Percentiles rank a stretch among this genome's conserved stretches.
Evolutionary conservation across 2,113 vertebrate genomes (phyloP).

Genomic region (Syrrhaptes paradoxus): DNA sequence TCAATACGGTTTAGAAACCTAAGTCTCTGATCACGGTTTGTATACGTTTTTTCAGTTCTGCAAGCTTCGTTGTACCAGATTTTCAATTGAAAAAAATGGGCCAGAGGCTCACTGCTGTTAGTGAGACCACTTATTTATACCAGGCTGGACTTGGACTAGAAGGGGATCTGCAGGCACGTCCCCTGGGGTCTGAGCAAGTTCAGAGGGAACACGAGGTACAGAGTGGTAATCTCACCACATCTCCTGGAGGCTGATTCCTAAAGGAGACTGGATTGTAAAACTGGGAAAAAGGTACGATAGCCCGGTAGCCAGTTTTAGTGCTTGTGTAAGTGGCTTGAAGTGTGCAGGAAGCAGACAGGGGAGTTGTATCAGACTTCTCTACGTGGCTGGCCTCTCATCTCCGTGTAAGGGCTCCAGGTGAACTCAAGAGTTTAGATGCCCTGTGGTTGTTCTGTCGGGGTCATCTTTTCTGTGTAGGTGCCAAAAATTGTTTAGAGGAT

Average conservation of each 20-base stretch:
- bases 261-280: background rate
- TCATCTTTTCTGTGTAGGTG: background rate
- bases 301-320: background rate
- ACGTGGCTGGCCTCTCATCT: background rate
- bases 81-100: background rate
- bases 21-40: constrained; percentile 14
- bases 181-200: background rate
- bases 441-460: background rate
- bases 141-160: background rate
- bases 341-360: background rate
- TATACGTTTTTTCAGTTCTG: background rate
- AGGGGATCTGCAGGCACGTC: background rate
- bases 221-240: background rate
- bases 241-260: background rate
- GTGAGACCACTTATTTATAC: background rate
- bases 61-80: background rate
- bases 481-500: background rate
- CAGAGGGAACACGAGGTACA: accelerated
- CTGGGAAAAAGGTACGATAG: accelerated
- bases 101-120: background rate
- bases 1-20: constrained; percentile 45
- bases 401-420: background rate
- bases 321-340: background rate
- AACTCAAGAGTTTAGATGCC: background rate
- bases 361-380: background rate